phyloP scores from a whole-genome alignment of 2,113 vertebrate genomes.

The Uria aalge region DNA sequence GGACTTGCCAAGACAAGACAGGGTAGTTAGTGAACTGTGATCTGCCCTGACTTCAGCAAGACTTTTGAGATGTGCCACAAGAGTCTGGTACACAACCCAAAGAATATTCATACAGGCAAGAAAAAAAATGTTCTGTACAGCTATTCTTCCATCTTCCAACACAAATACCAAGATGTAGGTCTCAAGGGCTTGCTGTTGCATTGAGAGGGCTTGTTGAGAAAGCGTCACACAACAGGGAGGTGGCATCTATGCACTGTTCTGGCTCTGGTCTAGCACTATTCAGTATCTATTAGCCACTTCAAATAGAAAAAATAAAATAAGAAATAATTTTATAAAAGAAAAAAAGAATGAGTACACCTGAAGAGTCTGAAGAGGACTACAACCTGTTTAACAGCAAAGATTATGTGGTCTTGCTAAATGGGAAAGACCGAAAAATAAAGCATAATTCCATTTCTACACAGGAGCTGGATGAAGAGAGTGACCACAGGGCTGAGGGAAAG shows the following conservation, averaged over 20 bases:
- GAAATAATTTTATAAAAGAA: background rate
- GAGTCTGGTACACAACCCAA: background rate
- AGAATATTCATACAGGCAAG: background rate
- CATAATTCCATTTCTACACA: background rate
- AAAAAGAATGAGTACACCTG: background rate
- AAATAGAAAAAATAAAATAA: background rate
- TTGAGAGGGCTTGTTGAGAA: background rate
- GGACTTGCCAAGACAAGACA: background rate
- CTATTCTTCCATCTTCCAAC: background rate
- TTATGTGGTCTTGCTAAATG: background rate
- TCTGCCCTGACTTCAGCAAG: background rate
- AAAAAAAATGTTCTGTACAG: background rate
- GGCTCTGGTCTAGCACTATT: background rate
- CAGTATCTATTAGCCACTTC: background rate
- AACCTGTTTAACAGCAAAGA: accelerated
- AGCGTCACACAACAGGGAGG: background rate
- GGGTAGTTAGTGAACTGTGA: background rate
- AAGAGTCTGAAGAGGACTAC: background rate
- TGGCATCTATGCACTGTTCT: background rate
- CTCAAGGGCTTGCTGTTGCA: background rate
- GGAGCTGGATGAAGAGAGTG: background rate
- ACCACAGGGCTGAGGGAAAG: background rate
- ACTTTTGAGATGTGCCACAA: background rate
- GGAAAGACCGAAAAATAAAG: background rate
- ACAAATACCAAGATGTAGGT: background rate